These are phyloP conservation scores for Polypedilum vanderplanki DNA, from an alignment of 1,140 invertebrate genomes.

Conservation along the genomic window DNA sequence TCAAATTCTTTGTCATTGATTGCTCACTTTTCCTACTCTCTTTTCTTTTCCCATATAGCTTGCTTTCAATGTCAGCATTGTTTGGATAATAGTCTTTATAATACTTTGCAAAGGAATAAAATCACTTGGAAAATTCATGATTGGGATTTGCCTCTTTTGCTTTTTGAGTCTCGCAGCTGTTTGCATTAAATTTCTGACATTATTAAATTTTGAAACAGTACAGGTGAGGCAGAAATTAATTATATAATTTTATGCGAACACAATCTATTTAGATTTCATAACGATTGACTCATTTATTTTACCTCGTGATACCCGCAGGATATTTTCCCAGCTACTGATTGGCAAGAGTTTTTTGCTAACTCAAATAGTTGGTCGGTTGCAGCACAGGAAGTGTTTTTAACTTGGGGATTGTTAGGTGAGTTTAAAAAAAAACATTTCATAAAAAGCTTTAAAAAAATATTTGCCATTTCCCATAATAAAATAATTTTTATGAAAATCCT, in stretches of 20 bases:
- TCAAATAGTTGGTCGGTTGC: slow-evolving; percentile 82
- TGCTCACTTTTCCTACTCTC: no score
- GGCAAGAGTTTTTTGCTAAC: slow-evolving; percentile 77
- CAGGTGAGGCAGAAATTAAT: slow-evolving; percentile 33
- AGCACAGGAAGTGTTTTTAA: slow-evolving; percentile 78
- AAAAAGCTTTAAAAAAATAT: no score
- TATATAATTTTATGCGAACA: neutral
- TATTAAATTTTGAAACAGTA: slow-evolving; percentile 37
- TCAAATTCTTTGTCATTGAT: no score
- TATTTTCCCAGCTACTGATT: slow-evolving; percentile 66
- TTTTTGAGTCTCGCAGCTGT: slow-evolving; percentile 34
- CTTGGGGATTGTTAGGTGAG: slow-evolving; percentile 75
- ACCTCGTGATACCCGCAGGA: slow-evolving; percentile 48
- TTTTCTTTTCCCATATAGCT: slow-evolving; percentile 50
- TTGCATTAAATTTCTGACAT: slow-evolving; percentile 35
- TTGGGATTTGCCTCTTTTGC: slow-evolving; percentile 36
- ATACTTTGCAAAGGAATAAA: slow-evolving; percentile 80
- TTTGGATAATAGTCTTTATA: slow-evolving; percentile 86
- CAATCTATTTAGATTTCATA: no score
- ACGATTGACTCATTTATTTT: neutral
- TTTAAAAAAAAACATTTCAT: no score
- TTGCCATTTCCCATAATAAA: no score
- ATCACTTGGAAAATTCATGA: slow-evolving; percentile 72
- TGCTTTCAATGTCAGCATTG: slow-evolving; percentile 79
- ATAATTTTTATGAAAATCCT: no score